Conservation (phyloP, 2,888 invertebrate species). For the Callyntrura guangdongensis region DNA sequence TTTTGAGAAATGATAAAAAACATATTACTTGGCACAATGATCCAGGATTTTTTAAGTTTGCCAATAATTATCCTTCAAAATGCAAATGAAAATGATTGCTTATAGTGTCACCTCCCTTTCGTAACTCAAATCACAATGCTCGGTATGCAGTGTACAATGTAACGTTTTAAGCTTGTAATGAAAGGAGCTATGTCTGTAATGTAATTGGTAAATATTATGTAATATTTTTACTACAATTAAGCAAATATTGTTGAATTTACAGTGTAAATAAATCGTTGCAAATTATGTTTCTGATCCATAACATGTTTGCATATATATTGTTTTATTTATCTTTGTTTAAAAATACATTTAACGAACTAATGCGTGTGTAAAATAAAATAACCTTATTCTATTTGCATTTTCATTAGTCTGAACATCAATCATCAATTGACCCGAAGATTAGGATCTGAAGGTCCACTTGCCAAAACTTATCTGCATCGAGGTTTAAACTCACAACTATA, state of each 20-base stretch:
- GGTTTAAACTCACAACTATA: not conserved
- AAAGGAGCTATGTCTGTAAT: too few relatives aligned
- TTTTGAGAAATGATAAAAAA: not conserved
- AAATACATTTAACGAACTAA: not conserved
- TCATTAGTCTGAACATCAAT: constrained; percentile 69
- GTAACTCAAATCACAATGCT: too few relatives aligned
- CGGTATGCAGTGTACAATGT: too few relatives aligned
- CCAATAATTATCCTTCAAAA: constrained; percentile 67
- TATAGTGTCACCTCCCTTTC: not conserved
- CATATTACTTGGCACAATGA: constrained; percentile 70
- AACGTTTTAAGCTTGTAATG: too few relatives aligned
- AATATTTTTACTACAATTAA: too few relatives aligned
- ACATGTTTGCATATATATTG: not conserved
- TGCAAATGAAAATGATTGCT: constrained; percentile 11
- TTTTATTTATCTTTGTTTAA: not conserved
- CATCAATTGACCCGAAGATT: not conserved
- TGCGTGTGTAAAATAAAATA: constrained; percentile 32
- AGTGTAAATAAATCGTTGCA: too few relatives aligned
- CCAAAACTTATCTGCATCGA: not conserved
- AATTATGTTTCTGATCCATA: too few relatives aligned
- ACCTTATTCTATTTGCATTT: constrained; percentile 73
- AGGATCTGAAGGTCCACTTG: not conserved
- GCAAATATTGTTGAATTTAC: too few relatives aligned
- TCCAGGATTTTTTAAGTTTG: constrained; percentile 61
- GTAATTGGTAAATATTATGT: too few relatives aligned